These are phyloP conservation scores for Macroramphosus scolopax DNA, from an alignment of 2,797 vertebrate genomes.

Conservation along the genomic window DNA sequence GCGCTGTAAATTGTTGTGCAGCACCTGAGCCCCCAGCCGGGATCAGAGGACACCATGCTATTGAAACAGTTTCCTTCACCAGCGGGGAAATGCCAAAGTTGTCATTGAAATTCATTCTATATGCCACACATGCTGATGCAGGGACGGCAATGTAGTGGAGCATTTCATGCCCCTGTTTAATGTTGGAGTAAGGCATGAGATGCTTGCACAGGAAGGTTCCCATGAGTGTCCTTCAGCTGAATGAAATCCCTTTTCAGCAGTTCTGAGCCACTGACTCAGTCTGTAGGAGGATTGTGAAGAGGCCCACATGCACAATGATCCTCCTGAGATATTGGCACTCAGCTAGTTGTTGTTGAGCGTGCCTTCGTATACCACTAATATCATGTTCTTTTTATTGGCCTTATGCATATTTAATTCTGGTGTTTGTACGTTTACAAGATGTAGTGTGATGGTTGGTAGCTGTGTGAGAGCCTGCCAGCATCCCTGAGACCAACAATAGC, in stretches of 20 bases:
- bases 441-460: too few relatives aligned
- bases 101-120: conserved; percentile 64
- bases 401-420: neutral
- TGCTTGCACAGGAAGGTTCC: conserved; percentile 50
- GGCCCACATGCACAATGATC: conserved; percentile 26
- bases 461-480: too few relatives aligned
- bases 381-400: neutral
- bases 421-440: neutral
- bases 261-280: conserved; percentile 62
- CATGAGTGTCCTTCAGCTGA: conserved; percentile 60
- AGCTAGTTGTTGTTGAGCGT: conserved; percentile 28
- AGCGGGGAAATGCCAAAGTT: conserved; percentile 66
- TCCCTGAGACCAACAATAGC: too few relatives aligned
- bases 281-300: conserved; percentile 45
- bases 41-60: conserved; percentile 53
- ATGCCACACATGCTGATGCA: conserved; percentile 69
- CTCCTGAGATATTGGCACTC: conserved; percentile 30
- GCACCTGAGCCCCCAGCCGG: conserved; percentile 35
- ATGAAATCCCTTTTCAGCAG: conserved; percentile 64
- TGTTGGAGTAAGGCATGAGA: conserved; percentile 48
- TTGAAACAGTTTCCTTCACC: conserved; percentile 47
- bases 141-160: conserved; percentile 41
- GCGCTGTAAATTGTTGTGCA: conserved; percentile 39
- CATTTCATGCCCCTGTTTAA: conserved; percentile 59
- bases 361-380: conserved; percentile 1